Percentiles rank a stretch among this genome's conserved stretches.
Conservation (phyloP, 2,113 vertebrate species). For the Strigops habroptila region DNA sequence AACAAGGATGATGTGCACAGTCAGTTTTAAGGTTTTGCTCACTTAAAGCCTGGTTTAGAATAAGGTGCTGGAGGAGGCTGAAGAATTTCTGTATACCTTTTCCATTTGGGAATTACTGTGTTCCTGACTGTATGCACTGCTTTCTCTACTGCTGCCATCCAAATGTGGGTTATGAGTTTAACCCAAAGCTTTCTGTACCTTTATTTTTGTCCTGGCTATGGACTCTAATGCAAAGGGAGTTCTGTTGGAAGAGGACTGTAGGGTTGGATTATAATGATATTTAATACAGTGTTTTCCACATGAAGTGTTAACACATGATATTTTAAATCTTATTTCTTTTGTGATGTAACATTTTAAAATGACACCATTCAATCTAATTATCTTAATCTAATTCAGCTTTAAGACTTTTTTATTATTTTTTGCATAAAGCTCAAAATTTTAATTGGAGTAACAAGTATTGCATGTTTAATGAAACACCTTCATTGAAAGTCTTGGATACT, state of each 20-base stretch:
- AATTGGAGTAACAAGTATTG: constrained; percentile 25
- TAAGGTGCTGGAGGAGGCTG: neutral
- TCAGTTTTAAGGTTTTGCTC: neutral
- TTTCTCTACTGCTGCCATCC: neutral
- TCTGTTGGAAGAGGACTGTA: neutral
- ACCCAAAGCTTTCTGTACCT: neutral
- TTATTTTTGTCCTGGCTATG: neutral
- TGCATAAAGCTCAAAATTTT: constrained; percentile 35
- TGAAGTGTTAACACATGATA: neutral
- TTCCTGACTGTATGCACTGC: neutral
- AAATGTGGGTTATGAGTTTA: neutral
- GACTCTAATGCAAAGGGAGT: neutral
- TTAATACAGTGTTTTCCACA: neutral
- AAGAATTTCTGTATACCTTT: neutral
- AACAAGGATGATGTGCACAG: neutral
- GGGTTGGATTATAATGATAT: neutral
- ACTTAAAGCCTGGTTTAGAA: neutral
- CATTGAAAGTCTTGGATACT: constrained; percentile 53
- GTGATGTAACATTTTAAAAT: neutral
- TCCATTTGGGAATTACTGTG: neutral
- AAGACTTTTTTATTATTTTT: neutral
- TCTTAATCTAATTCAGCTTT: neutral
- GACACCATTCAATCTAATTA: constrained; percentile 31
- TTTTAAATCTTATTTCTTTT: constrained; percentile 9
- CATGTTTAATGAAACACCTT: constrained; percentile 62